Evolutionary conservation across 2,797 vertebrate species (phyloP).

Genomic region (Craterocephalus amniculus): DNA sequence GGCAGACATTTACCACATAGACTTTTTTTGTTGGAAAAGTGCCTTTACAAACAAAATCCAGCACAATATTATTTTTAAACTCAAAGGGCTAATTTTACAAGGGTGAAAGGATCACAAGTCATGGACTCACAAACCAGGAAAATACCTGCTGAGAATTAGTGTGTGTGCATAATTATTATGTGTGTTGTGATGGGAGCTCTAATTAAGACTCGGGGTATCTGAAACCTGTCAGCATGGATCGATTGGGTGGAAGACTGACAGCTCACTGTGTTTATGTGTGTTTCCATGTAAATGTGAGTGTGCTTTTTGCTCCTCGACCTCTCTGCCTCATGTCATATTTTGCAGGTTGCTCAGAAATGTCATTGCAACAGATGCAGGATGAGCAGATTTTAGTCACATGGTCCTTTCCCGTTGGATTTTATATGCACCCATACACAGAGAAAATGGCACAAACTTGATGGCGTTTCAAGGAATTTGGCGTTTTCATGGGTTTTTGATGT

Average conservation of each 20-base stretch:
- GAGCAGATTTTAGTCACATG: constrained; percentile 16
- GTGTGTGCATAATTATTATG: constrained; percentile 39
- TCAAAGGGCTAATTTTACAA: constrained; percentile 15
- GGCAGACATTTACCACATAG: background rate
- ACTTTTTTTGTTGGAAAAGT: background rate
- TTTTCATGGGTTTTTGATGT: background rate
- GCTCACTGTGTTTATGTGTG: constrained; percentile 62
- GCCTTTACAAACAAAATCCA: background rate
- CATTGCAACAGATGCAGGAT: constrained; percentile 23
- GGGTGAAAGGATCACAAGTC: constrained; percentile 37
- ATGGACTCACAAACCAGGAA: constrained; percentile 21
- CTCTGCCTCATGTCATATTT: constrained; percentile 46
- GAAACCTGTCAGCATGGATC: constrained; percentile 83
- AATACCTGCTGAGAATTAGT: constrained; percentile 36
- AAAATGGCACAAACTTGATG: background rate
- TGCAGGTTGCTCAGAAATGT: constrained; percentile 46
- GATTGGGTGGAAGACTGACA: constrained; percentile 81
- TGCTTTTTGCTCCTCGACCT: constrained; percentile 33
- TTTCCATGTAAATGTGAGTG: constrained; percentile 17
- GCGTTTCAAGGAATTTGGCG: background rate
- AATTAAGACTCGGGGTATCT: constrained; percentile 86
- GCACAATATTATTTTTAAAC: background rate
- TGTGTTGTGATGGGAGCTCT: constrained; percentile 80
- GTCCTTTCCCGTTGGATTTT: constrained; percentile 11
- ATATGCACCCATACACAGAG: constrained; percentile 9